These are phyloP conservation scores for Amiota communis DNA, from an alignment of 2,888 invertebrate genomes.

Conservation along the genomic window DNA sequence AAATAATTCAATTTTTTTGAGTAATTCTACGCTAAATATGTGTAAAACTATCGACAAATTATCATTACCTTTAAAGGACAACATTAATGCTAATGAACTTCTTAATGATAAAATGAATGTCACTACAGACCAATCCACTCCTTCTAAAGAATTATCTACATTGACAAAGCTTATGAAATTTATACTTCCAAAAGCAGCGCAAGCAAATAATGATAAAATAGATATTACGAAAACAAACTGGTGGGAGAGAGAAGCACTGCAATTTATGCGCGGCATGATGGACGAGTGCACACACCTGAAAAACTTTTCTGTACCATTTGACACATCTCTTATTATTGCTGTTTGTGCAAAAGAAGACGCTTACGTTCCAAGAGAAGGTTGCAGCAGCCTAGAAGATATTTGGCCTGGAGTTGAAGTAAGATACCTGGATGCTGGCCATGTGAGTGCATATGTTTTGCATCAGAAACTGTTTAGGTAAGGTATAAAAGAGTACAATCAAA, in stretches of 20 bases:
- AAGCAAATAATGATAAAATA: conserved; percentile 67
- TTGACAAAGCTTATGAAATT: conserved; percentile 71
- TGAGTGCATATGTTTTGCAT: conserved; percentile 89
- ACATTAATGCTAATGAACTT: conserved; percentile 30
- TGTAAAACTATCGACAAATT: conserved; percentile 35
- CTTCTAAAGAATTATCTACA: conserved; percentile 47
- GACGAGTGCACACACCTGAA: conserved; percentile 98
- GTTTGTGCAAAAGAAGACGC: conserved; percentile 92
- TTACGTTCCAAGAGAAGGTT: conserved; percentile 90
- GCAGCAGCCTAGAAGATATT: conserved; percentile 86
- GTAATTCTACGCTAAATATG: conserved; percentile 44
- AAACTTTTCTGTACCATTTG: conserved; percentile 90
- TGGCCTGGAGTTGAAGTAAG: conserved; percentile 95
- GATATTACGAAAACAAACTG: conserved; percentile 79
- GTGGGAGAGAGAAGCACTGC: conserved; percentile 85
- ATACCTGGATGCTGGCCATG: conserved; percentile 91
- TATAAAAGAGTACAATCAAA: conserved; percentile 1
- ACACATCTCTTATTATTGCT: conserved; percentile 91
- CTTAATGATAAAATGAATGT: neutral
- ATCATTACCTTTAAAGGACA: conserved; percentile 42
- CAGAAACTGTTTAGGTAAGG: conserved; percentile 89
- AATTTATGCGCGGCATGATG: conserved; percentile 98
- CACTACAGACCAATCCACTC: too few relatives aligned
- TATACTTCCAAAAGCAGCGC: conserved; percentile 61
- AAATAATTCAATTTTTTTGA: conserved; percentile 55